Conservation (phyloP, 1,140 invertebrate species). For the Ephestia elutella region DNA sequence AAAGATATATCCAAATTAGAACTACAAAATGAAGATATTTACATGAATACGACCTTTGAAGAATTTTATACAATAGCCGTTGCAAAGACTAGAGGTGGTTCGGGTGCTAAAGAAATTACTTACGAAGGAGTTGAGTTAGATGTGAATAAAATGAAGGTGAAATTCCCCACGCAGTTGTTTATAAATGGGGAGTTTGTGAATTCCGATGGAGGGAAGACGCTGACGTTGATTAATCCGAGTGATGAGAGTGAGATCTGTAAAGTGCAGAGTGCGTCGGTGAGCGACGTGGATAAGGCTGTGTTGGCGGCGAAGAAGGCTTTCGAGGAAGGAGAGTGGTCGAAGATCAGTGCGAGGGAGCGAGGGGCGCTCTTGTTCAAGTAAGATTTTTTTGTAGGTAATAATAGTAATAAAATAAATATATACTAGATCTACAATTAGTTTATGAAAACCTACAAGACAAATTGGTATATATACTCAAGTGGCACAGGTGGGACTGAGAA, state of each 20-base stretch:
- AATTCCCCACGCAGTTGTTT: conserved; percentile 91
- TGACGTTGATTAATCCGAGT: conserved; percentile 87
- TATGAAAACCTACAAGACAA: no score
- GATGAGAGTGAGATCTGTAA: conserved; percentile 88
- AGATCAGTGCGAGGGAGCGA: conserved; percentile 88
- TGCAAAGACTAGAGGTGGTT: conserved; percentile 78
- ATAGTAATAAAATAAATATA: no score
- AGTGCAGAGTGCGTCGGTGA: conserved; percentile 83
- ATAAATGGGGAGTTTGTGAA: conserved; percentile 94
- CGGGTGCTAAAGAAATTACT: conserved; percentile 69
- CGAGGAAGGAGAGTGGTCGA: conserved; percentile 90
- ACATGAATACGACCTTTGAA: conserved; percentile 91
- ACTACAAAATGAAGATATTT: conserved; percentile 92
- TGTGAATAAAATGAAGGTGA: conserved; percentile 89
- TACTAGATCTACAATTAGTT: no score
- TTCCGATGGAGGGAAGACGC: conserved; percentile 77
- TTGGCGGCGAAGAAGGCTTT: conserved; percentile 90
- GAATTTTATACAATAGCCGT: conserved; percentile 85
- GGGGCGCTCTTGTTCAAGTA: conserved; percentile 84
- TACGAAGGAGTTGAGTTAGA: conserved; percentile 85
- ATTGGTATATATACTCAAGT: no score
- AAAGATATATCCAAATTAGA: conserved; percentile 86
- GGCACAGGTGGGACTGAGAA: no score
- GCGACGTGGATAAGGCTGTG: conserved; percentile 92
- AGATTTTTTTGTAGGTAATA: no score